Percentiles rank a stretch among this genome's conserved stretches.
Conservation (phyloP, 2,797 vertebrate species). For the Pipistrellus pipistrellus region DNA sequence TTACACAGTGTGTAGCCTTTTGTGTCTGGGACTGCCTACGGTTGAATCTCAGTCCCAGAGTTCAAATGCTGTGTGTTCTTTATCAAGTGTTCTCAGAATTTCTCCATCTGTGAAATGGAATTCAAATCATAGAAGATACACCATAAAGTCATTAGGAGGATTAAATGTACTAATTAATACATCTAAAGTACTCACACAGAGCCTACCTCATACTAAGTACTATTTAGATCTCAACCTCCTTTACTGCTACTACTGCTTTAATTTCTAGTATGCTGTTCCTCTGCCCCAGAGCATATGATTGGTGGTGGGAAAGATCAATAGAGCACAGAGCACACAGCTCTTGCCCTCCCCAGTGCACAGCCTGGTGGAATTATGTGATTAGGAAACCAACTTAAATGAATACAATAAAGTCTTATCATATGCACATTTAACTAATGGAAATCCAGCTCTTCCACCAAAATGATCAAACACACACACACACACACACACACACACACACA, state of each 20-base stretch:
- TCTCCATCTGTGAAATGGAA: constrained; percentile 17
- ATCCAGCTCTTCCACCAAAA: constrained; percentile 50
- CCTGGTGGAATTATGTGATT: not conserved
- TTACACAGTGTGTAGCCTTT: not conserved
- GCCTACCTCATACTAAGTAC: not conserved
- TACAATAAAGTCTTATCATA: constrained; percentile 18
- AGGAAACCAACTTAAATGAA: not conserved
- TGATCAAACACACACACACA: not conserved
- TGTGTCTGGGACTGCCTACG: not conserved
- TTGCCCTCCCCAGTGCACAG: not conserved
- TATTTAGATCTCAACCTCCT: not conserved
- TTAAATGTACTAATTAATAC: not conserved
- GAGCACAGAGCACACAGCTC: not conserved
- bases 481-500: not conserved
- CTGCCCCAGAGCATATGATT: not conserved
- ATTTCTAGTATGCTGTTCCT: not conserved
- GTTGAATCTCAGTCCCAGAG: not conserved
- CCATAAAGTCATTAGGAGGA: not conserved
- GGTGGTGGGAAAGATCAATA: not conserved
- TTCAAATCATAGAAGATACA: not conserved
- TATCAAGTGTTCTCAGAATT: not conserved
- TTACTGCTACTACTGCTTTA: not conserved
- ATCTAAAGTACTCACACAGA: not conserved
- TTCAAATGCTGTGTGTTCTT: not conserved
- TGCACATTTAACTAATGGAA: constrained; percentile 45